A percentile compares a stretch with the other conserved stretches of the same genome.
Evolutionary conservation across 2,888 invertebrate species (phyloP).

Genomic region (Cactoblastis cactorum): DNA sequence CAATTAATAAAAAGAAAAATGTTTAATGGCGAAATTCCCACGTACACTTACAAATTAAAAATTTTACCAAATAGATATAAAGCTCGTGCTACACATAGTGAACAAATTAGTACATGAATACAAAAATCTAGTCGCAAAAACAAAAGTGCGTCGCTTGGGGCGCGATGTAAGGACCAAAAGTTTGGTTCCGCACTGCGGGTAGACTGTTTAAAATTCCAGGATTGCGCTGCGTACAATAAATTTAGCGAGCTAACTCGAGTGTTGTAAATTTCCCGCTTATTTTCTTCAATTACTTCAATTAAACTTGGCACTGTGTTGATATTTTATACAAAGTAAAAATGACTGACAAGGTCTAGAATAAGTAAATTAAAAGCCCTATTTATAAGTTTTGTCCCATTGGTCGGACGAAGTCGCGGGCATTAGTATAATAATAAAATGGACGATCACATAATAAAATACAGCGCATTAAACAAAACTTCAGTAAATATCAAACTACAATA

Average conservation of each 20-base stretch:
- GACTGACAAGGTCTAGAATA: background rate
- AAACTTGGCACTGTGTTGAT: conserved; percentile 21
- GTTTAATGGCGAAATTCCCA: too few relatives aligned
- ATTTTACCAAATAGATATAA: too few relatives aligned
- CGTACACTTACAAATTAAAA: too few relatives aligned
- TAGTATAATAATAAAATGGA: too few relatives aligned
- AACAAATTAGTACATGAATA: too few relatives aligned
- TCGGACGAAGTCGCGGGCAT: too few relatives aligned
- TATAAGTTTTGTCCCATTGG: too few relatives aligned
- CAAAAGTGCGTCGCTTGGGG: conserved; percentile 15
- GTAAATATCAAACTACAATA: background rate
- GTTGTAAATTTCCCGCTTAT: conserved; percentile 62
- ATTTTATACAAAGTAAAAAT: background rate
- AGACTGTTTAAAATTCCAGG: conserved; percentile 64
- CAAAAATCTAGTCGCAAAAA: background rate
- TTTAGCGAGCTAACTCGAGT: conserved; percentile 49
- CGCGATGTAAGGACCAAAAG: background rate
- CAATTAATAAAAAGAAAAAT: too few relatives aligned
- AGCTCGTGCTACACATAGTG: too few relatives aligned
- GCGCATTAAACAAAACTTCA: background rate
- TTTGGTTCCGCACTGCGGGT: conserved; percentile 48
- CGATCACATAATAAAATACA: too few relatives aligned
- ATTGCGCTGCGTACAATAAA: conserved; percentile 66
- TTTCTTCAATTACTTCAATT: conserved; percentile 62
- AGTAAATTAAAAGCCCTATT: too few relatives aligned